Evolutionary conservation across 2,797 vertebrate species (phyloP).

Genomic region (Lepus oiostolus): DNA sequence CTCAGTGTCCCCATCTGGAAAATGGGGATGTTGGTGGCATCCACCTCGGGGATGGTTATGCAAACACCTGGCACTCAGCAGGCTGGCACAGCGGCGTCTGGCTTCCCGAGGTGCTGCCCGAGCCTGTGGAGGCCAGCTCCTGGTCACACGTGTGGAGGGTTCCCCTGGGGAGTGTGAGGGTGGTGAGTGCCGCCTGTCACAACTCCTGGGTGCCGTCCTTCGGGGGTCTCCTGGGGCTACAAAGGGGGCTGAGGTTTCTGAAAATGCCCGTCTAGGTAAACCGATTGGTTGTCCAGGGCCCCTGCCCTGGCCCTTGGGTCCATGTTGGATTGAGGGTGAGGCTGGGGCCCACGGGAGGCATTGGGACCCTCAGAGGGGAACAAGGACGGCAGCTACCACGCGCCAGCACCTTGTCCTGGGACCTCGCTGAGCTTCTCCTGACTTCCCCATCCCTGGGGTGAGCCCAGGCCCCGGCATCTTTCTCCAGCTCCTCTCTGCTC

Average conservation of each 20-base stretch:
- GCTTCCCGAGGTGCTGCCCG: background rate
- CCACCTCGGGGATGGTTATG: background rate
- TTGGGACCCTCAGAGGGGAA: background rate
- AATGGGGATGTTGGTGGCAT: background rate
- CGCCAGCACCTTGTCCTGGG: too few relatives aligned
- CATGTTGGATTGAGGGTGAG: background rate
- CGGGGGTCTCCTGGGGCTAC: background rate
- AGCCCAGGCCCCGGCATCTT: too few relatives aligned
- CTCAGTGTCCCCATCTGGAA: background rate
- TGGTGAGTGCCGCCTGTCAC: background rate
- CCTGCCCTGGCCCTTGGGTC: accelerated
- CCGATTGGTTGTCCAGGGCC: too few relatives aligned
- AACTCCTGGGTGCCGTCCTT: background rate
- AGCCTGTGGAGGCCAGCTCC: background rate
- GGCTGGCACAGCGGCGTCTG: too few relatives aligned
- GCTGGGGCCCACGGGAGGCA: background rate
- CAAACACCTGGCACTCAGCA: background rate
- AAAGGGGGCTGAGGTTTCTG: background rate
- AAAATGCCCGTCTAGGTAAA: too few relatives aligned
- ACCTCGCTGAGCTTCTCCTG: too few relatives aligned
- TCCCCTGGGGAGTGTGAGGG: too few relatives aligned
- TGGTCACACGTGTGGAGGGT: background rate
- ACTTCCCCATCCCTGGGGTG: too few relatives aligned
- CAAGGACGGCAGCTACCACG: too few relatives aligned
- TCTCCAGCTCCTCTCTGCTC: background rate